A percentile compares a stretch with the other conserved stretches of the same genome.
Conservation (phyloP, 2,797 vertebrate species). For the Mionectes olivaceus region DNA sequence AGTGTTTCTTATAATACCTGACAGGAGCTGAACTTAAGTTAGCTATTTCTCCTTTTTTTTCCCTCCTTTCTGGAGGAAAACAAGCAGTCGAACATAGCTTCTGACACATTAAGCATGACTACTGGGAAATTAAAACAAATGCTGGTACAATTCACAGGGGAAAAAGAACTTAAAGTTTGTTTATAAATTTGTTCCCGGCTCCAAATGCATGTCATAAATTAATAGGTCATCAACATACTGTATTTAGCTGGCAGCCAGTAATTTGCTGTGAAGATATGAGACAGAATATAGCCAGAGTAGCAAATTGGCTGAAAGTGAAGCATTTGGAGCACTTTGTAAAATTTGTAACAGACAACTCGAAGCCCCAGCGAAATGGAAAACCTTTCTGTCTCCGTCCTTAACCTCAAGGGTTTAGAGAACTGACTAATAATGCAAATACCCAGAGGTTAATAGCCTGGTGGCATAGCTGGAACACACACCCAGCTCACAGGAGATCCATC, state of each 20-base stretch:
- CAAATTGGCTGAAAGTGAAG: slow-evolving; percentile 1
- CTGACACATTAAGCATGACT: slow-evolving; percentile 50
- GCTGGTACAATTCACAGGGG: slow-evolving; percentile 13
- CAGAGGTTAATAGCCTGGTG: slow-evolving; percentile 72
- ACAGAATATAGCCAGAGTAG: slow-evolving; percentile 19
- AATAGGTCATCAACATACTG: slow-evolving; percentile 41
- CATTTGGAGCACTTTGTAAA: slow-evolving; percentile 31
- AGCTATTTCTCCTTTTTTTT: slow-evolving; percentile 32
- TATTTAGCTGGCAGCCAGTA: slow-evolving; percentile 46
- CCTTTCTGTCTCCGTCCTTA: slow-evolving; percentile 6
- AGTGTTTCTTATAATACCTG: slow-evolving; percentile 56
- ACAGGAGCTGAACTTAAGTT: slow-evolving; percentile 34
- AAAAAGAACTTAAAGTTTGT: slow-evolving; percentile 46
- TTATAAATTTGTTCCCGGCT: slow-evolving; percentile 60
- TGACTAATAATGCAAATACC: slow-evolving; percentile 77
- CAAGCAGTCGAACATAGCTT: slow-evolving; percentile 8
- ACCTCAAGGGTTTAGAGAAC: slow-evolving; percentile 64
- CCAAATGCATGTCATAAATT: slow-evolving; percentile 65
- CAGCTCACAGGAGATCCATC: slow-evolving; percentile 39
- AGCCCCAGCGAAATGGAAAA: slow-evolving; percentile 48
- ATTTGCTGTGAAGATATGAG: not conserved
- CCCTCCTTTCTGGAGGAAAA: slow-evolving; percentile 26
- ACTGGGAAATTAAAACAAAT: slow-evolving; percentile 59
- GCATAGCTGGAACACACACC: slow-evolving; percentile 20
- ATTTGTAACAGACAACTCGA: not conserved